Conservation (phyloP, 2,888 invertebrate species). For the Diaphora mendica region DNA sequence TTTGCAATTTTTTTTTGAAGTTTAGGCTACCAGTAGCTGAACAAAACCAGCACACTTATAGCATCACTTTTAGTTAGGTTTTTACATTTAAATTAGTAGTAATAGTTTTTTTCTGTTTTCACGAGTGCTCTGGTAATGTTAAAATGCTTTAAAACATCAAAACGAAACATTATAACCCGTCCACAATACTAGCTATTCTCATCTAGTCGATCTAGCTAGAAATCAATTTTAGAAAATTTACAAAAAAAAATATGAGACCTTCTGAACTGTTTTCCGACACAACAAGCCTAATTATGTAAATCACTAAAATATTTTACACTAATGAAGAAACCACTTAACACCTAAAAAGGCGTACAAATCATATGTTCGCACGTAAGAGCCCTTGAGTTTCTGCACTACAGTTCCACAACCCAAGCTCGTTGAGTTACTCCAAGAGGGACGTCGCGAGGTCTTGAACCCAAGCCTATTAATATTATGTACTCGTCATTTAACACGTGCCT, state of each 20-base stretch:
- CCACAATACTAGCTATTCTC: not conserved
- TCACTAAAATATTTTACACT: not conserved
- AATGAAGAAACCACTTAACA: not conserved
- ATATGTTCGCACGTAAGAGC: not conserved
- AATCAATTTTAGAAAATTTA: too few relatives aligned
- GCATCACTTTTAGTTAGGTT: not conserved
- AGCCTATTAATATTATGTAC: conserved; percentile 24
- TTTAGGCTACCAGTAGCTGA: not conserved
- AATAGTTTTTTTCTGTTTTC: too few relatives aligned
- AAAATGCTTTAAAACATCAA: not conserved
- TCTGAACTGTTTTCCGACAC: not conserved
- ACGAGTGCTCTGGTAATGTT: not conserved
- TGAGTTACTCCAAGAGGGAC: conserved; percentile 23
- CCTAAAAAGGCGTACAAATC: not conserved
- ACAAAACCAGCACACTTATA: not conserved
- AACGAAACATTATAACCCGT: not conserved
- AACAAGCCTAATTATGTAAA: not conserved
- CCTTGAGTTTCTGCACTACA: not conserved
- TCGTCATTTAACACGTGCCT: conserved; percentile 40
- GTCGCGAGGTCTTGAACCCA: conserved; percentile 49
- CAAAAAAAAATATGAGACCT: not conserved
- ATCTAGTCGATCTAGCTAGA: not conserved
- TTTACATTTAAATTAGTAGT: too few relatives aligned
- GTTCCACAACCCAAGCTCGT: conserved; percentile 1
- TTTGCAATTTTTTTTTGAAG: not conserved